A percentile compares a stretch with the other conserved stretches of the same genome.
Conservation (phyloP, 1,140 invertebrate species). For the Drosophila asahinai region DNA sequence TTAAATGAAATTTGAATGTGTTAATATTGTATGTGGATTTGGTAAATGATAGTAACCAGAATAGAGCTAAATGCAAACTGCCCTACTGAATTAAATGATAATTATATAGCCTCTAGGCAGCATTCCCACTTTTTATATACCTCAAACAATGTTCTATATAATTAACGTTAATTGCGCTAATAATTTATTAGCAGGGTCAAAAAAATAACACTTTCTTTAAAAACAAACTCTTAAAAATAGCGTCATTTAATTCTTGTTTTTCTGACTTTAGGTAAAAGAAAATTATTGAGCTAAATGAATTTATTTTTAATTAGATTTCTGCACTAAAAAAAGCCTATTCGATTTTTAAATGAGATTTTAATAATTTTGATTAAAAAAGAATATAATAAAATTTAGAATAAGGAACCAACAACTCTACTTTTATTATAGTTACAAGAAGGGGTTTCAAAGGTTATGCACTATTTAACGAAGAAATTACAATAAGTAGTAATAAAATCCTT, state of each 20-base stretch:
- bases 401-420: not conserved
- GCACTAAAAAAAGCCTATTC: too few species aligned
- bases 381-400: not conserved
- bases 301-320: too few species aligned
- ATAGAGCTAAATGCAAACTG: not conserved
- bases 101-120: not conserved
- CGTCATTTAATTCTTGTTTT: not conserved
- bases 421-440: not conserved
- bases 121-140: not conserved
- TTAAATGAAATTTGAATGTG: not conserved
- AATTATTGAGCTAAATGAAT: not conserved
- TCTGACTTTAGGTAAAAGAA: not conserved
- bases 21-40: not conserved
- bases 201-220: slow-evolving; percentile 5
- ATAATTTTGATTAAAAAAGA: too few species aligned
- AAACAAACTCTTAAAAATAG: not conserved
- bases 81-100: not conserved
- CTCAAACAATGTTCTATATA: not conserved
- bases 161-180: slow-evolving; percentile 1
- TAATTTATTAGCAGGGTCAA: not conserved
- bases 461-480: not conserved
- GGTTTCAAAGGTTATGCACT: not conserved
- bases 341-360: too few species aligned
- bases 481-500: too few species aligned
- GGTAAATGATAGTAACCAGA: too few species aligned